Base-by-base conservation (phyloP, 2,113 vertebrate genomes). In the Etheostoma cragini region DNA sequence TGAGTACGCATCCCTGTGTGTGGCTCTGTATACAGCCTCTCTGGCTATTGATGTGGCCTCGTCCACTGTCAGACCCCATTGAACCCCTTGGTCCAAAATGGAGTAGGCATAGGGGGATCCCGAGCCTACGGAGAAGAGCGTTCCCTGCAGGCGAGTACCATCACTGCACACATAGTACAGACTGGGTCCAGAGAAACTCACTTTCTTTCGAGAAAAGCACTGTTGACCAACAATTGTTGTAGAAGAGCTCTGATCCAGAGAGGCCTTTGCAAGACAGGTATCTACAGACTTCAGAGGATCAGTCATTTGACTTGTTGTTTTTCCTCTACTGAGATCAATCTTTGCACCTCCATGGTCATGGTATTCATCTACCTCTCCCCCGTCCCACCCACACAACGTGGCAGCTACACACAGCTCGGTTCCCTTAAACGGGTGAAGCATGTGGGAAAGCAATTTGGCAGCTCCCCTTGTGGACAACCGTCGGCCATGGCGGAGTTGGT, bases 21-120 rank as follows among this genome's bases (percentile, higher is more conserved):
- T 94, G 60, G 97, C 97, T 0, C 96, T 93, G 89, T 93, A 96
- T 60, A 97, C 97, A 0, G 97, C 96, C 3, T 95, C 84, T 53
- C 96, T 92, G 52, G 96, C 97, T 47, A 97, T 85, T 0, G 85
- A 54, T 0, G 93, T 92, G 30, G 96, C 97, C 80, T 96, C 94
- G 0, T 86, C 88, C 33, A 90, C 81, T 14, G 88, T 92, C 92
- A 97, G 91, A 64, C 93, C 94, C 49, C 94, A 96, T 30, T 30
- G 88, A 80, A 96, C 95, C 22, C 90, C 84, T 0, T 91, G 90
- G 83, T 98, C 97, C 42, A 97, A 85, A 66, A 97, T 93, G 0
- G 96, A 95, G 50, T 96, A 97, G 64, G 97, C 97, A 0, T 97
- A 98, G 0, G 96, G 96, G 0, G 97, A 97, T 1, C 97, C 97